Evolutionary conservation across 2,113 vertebrate genomes (phyloP).

Genomic region (Podarcis muralis): DNA sequence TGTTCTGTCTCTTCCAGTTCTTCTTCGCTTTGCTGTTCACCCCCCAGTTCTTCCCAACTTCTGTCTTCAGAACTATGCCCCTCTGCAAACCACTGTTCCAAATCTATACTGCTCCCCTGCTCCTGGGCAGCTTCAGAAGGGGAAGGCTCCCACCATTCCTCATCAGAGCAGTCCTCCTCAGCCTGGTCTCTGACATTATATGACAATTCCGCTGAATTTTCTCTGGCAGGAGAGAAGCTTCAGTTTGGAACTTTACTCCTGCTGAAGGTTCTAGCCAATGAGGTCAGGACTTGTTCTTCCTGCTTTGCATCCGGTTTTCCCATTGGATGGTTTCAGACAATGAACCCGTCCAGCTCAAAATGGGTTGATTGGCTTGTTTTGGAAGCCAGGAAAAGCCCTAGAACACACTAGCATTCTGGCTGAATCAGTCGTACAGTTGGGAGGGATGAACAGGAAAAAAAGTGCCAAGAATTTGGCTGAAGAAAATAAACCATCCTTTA

Average conservation of each 20-base stretch:
- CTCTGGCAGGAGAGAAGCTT: not conserved
- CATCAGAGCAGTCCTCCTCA: too few species aligned
- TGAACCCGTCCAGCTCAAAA: not conserved
- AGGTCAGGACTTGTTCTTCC: not conserved
- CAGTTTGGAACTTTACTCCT: not conserved
- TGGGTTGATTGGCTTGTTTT: not conserved
- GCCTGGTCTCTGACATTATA: not conserved
- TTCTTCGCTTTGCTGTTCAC: too few species aligned
- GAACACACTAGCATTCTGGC: not conserved
- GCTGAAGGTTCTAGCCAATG: slow-evolving; percentile 9
- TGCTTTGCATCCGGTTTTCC: not conserved
- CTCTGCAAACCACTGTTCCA: too few species aligned
- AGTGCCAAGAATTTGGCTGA: not conserved
- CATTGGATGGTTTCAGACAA: slow-evolving; percentile 14
- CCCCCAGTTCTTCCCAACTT: too few species aligned
- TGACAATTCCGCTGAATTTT: not conserved
- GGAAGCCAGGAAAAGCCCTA: not conserved
- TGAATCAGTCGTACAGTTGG: not conserved
- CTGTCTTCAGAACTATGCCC: too few species aligned
- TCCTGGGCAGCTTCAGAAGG: too few species aligned
- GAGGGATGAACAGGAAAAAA: not conserved
- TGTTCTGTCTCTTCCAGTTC: too few species aligned
- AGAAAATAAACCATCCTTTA: fast-evolving
- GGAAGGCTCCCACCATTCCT: too few species aligned
- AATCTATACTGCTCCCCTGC: too few species aligned